These are phyloP conservation scores for Calycopis cecrops DNA, from an alignment of 1,140 invertebrate species.

Conservation along the genomic window DNA sequence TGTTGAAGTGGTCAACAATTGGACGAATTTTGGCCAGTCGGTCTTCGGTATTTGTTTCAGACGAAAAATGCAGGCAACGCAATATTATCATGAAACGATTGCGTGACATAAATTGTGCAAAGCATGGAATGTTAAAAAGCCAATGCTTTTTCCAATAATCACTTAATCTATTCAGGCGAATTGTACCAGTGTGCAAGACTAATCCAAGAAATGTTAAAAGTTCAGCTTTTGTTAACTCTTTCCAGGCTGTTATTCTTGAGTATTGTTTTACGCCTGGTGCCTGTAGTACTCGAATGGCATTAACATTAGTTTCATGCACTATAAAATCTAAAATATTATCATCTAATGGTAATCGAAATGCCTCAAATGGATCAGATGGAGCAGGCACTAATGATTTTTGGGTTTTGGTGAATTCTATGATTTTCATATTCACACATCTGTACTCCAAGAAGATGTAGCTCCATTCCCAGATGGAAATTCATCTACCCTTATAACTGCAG, in stretches of 20 bases:
- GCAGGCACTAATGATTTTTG: no score
- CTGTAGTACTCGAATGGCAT: conserved; percentile 24
- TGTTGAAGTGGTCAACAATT: conserved; percentile 40
- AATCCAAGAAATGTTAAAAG: conserved; percentile 42
- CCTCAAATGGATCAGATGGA: conserved; percentile 28
- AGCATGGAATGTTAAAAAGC: conserved; percentile 32
- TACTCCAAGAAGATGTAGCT: no score
- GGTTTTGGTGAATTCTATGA: no score
- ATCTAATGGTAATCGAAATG: conserved; percentile 29
- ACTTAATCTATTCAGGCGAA: conserved; percentile 30
- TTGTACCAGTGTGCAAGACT: conserved; percentile 45
- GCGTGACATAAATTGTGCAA: conserved; percentile 32
- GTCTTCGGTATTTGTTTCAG: conserved; percentile 24
- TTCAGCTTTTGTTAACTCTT: conserved; percentile 15
- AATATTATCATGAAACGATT: conserved; percentile 42
- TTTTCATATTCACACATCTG: no score
- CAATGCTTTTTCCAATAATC: conserved; percentile 46
- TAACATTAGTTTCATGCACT: conserved; percentile 28
- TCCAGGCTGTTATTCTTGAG: background rate
- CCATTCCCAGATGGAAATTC: no score
- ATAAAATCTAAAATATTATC: conserved; percentile 28
- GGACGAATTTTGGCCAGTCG: conserved; percentile 25
- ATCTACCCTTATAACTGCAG: no score
- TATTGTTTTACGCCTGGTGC: background rate
- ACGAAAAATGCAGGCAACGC: conserved; percentile 35